Evolutionary conservation across 2,797 vertebrate species (phyloP), one percentile per base, ranked within the genome.

Genomic region (Enteromius anoplus): DNA sequence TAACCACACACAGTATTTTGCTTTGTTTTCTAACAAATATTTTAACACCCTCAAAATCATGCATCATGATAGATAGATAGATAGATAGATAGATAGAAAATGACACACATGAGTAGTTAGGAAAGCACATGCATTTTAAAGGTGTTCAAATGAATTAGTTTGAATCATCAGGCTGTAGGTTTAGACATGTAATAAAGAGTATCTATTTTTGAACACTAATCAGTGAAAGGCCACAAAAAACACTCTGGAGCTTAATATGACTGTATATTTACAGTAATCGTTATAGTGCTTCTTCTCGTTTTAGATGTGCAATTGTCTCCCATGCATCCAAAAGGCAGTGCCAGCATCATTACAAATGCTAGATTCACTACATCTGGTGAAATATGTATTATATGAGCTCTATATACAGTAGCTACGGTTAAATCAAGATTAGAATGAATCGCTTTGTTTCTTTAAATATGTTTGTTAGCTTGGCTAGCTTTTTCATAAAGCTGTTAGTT

Each of bases 401-500:
- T 51, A 5, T 37, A 45, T 19, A 62, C 2, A 1, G 15, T 32
- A 51, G 21, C n/a, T 60, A 42, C 49, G 58, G 49, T 60, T 80
- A 40, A n/a, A 76, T 32, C 21, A 76, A 34, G 49, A 45, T 49
- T 23, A 40, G 19, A 49, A 32, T 34, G 0, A 40, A 68, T 15
- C 9, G 55, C 73, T 73, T 40, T 60, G 62, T 71, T 53, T 62
- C 55, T 83, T 47, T 32, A 58, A 47, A 68, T 70, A 81, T 42
- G 40, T 86, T 60, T 89, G 92, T 94, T 93, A 94, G 91, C 87
- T 73, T 86, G 85, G 90, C 90, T 91, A 93, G 89, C 88, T 79
- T 85, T 85, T 86, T 81, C 82, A 85, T 42, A 75, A 49, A 77
- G 75, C 60, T 72, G 84, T 88, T 84, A 84, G 81, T 68, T 82